Conservation (phyloP, 2,113 vertebrate species). For the Pachyramphus minor region DNA sequence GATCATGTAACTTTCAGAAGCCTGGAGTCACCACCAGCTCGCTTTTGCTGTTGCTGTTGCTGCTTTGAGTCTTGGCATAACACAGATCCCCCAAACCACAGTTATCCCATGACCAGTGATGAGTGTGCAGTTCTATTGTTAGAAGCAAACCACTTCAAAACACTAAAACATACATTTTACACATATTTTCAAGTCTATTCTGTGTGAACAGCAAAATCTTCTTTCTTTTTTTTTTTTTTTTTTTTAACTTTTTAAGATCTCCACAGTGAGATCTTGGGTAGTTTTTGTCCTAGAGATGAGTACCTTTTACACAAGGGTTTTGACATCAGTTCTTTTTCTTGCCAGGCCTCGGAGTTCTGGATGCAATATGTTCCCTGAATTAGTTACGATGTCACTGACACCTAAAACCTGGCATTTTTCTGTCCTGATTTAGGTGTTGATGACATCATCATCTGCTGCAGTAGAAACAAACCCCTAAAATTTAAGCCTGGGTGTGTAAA, state of each 20-base stretch:
- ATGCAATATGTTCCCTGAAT: neutral
- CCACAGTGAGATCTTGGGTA: neutral
- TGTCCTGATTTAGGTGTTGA: conserved; percentile 45
- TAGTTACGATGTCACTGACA: conserved; percentile 32
- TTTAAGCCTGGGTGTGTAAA: conserved; percentile 3
- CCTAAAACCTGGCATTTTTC: conserved; percentile 8
- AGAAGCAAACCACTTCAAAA: conserved; percentile 35
- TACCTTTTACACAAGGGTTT: neutral
- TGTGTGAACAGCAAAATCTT: neutral
- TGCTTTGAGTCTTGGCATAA: neutral
- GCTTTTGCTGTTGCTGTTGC: neutral
- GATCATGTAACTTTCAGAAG: neutral
- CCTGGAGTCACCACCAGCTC: neutral
- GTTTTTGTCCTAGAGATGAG: neutral
- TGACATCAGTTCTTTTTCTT: neutral
- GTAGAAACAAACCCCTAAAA: conserved; percentile 23
- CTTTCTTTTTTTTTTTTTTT: neutral
- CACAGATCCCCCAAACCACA: conserved; percentile 23
- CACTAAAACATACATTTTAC: neutral
- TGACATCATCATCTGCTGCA: conserved; percentile 37
- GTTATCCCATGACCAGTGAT: conserved; percentile 34
- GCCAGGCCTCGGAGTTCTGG: neutral
- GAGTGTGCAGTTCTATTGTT: conserved; percentile 50
- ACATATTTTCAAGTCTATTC: neutral
- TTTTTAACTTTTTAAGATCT: neutral